These are phyloP conservation scores for Caenorhabditis brenneri DNA, from an alignment of 1,140 invertebrate species.

Conservation along the genomic window DNA sequence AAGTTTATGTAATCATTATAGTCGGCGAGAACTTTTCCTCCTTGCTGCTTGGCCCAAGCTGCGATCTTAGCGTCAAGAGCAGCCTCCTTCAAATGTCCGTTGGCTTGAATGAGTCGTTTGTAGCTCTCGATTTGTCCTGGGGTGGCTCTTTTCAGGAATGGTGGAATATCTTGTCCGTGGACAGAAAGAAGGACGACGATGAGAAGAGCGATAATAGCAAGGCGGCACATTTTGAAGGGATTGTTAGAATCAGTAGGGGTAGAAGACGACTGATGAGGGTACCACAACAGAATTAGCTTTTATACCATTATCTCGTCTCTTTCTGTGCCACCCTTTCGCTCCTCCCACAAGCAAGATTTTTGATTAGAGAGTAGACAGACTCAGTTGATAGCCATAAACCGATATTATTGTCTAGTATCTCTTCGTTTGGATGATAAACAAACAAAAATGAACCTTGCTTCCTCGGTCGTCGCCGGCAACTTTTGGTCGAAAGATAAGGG, in stretches of 20 bases:
- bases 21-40: constrained; percentile 20
- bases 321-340: constrained; percentile 41
- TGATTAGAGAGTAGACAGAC: not conserved
- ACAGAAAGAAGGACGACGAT: constrained; percentile 19
- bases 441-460: not conserved
- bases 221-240: not conserved
- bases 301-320: constrained; percentile 6
- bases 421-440: not conserved
- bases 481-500: not conserved
- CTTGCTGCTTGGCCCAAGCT: constrained; percentile 58
- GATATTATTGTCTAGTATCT: not conserved
- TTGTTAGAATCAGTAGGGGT: not conserved
- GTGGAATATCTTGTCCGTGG: constrained; percentile 44
- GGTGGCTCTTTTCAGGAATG: constrained; percentile 58
- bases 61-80: constrained; percentile 61
- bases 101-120: constrained; percentile 52
- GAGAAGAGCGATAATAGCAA: constrained; percentile 36
- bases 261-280: constrained; percentile 34
- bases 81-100: constrained; percentile 56
- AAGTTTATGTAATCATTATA: constrained; percentile 55
- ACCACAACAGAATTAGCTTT: constrained; percentile 4
- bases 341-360: constrained; percentile 15
- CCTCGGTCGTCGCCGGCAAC: not conserved
- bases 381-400: not conserved
- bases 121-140: constrained; percentile 49